These are phyloP conservation scores for Patella ulyssiponensis DNA, from an alignment of 2,888 invertebrate species.

Conservation along the genomic window DNA sequence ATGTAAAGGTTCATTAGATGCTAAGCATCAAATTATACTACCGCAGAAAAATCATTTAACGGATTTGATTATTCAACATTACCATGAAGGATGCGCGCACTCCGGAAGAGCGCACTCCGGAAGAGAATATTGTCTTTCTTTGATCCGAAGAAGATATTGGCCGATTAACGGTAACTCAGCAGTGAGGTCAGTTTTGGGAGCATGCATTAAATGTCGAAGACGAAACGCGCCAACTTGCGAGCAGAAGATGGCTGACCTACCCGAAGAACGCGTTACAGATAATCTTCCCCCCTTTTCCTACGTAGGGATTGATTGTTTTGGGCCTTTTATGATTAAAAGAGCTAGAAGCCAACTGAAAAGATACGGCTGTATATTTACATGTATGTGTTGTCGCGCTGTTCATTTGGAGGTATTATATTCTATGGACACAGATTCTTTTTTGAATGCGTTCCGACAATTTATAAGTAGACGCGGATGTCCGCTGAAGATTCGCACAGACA, in stretches of 20 bases:
- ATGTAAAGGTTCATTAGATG: not conserved
- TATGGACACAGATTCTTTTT: slow-evolving; percentile 22
- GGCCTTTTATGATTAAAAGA: slow-evolving; percentile 25
- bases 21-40: slow-evolving; percentile 18
- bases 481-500: slow-evolving; percentile 24
- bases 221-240: not conserved
- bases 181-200: slow-evolving; percentile 8
- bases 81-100: slow-evolving; percentile 11
- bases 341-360: slow-evolving; percentile 26
- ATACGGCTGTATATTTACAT: slow-evolving; percentile 37
- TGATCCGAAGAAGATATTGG: slow-evolving; percentile 14
- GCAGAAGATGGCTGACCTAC: not conserved
- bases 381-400: slow-evolving; percentile 23
- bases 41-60: slow-evolving; percentile 14
- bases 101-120: slow-evolving; percentile 16
- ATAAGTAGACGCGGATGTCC: slow-evolving; percentile 23
- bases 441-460: slow-evolving; percentile 29
- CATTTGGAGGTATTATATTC: slow-evolving; percentile 31
- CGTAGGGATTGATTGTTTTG: slow-evolving; percentile 32
- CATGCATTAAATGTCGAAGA: slow-evolving; percentile 10
- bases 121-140: slow-evolving; percentile 35
- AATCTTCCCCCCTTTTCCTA: slow-evolving; percentile 22
- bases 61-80: not conserved
- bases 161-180: slow-evolving; percentile 10
- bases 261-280: not conserved